Base-by-base conservation (phyloP, 2,797 vertebrate species). In the Anabas testudineus region DNA sequence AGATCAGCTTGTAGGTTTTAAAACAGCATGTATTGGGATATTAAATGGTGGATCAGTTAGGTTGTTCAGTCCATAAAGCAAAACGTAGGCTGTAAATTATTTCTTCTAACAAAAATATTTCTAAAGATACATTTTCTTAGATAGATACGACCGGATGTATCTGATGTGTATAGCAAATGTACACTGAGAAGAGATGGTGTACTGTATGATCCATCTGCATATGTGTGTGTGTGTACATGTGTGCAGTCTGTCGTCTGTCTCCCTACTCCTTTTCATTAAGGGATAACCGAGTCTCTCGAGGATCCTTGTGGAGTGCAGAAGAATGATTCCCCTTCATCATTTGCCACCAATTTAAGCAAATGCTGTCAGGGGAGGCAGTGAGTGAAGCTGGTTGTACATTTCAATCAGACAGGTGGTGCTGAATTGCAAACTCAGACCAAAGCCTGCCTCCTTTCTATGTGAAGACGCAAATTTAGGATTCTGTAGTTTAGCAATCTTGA, bases 251-350 rank as follows among this genome's bases (percentile, higher is more conserved):
- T 76, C 66, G 53, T 61, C 34, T 59, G 59, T 62, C 42, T 73
- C 57, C 30, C 28, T 19, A 28, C 53, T 67, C 63, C 45, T 63
- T 85, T 83, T 86, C 74, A 85, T 88, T 80, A 80, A 68, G 41
- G 62, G 55, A 45, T 71, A 85, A 86, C 75, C 45, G 52, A 64
- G 63, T 68, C 81, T 64, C 66, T 30, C 45, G 64, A 82, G 78
- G 67, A 86, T 64, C 9, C 66, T 46, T 78, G 34, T 70, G 59
- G 61, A 76, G 67, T 45, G 58, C 48, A 55, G 65, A 47, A 64
- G 65, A 84, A 77, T 61, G 48, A 86, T 69, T 80, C 49, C 30
- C 69, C 79, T 83, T 87, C 72, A 80, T 86, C 81, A 80, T 87
- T 83, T 77, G 51, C 62, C 55, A 78, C 54, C 60, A 71, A 41